These are phyloP conservation scores for Lepus europaeus DNA, from an alignment of 2,113 vertebrate species.

Conservation along the genomic window DNA sequence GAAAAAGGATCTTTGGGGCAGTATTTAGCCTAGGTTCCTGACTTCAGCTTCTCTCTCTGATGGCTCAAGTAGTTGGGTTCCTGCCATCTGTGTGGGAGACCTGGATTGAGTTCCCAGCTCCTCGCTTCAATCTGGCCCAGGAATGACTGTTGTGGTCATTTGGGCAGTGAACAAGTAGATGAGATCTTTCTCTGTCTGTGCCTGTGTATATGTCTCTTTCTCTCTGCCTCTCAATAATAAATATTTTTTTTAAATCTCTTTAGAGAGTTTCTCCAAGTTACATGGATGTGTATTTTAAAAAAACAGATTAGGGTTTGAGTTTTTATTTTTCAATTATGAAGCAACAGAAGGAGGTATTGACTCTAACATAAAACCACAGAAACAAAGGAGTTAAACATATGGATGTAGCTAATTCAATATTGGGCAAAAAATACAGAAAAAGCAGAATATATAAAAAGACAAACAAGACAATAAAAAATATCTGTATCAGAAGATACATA, in stretches of 20 bases:
- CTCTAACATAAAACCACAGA: slow-evolving; percentile 20
- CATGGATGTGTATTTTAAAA: neutral
- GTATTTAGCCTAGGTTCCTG: too few relatives aligned
- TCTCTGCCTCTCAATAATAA: too few relatives aligned
- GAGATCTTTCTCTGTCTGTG: too few relatives aligned
- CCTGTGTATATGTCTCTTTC: too few relatives aligned
- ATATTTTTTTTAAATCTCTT: neutral
- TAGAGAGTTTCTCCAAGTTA: slow-evolving; percentile 4
- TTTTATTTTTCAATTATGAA: slow-evolving; percentile 21
- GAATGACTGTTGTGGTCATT: too few relatives aligned
- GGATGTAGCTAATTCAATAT: neutral
- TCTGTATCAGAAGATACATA: neutral
- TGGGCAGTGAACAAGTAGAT: too few relatives aligned
- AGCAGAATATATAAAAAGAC: slow-evolving; percentile 1
- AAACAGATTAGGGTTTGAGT: neutral
- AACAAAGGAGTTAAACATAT: slow-evolving; percentile 3
- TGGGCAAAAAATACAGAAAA: slow-evolving; percentile 29
- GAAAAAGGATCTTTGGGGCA: neutral
- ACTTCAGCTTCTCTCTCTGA: too few relatives aligned
- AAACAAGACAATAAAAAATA: neutral
- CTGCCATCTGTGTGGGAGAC: too few relatives aligned
- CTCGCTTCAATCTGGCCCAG: too few relatives aligned
- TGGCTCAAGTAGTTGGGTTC: too few relatives aligned
- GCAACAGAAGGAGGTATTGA: neutral
- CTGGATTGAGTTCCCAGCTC: too few relatives aligned